A percentile compares a stretch with the other conserved stretches of the same genome.
Conservation (phyloP, 2,113 vertebrate species). For the Hystrix brachyura region DNA sequence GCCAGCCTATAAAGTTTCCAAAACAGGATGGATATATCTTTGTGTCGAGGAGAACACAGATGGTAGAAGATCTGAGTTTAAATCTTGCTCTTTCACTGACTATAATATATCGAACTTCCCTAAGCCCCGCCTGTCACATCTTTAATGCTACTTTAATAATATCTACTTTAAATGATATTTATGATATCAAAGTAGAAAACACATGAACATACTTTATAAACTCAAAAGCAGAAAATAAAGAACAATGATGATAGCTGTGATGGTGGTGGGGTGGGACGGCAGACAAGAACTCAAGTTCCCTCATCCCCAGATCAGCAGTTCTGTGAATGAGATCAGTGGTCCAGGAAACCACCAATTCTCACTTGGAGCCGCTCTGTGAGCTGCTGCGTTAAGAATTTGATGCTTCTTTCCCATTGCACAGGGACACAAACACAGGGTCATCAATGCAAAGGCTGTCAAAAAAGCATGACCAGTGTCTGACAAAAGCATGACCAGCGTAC, state of each 20-base stretch:
- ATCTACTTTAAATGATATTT: background rate
- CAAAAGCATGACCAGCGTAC: background rate
- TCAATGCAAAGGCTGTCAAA: background rate
- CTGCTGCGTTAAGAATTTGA: background rate
- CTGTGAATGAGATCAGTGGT: background rate
- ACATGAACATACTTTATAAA: background rate
- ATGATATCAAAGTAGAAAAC: background rate
- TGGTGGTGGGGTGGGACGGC: background rate
- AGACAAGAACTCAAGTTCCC: background rate
- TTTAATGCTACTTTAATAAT: background rate
- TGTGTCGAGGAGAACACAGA: background rate
- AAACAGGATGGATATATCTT: background rate
- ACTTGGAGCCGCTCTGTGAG: background rate
- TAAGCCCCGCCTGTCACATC: background rate
- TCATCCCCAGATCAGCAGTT: background rate
- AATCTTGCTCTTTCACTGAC: background rate
- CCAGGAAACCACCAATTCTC: background rate
- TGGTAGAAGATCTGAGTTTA: constrained; percentile 13
- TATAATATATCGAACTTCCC: background rate
- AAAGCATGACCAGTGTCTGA: background rate
- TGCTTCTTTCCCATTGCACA: background rate
- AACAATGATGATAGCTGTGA: background rate
- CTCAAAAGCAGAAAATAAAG: background rate
- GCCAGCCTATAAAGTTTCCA: background rate
- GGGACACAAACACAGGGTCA: background rate